Conservation (phyloP, 2,113 vertebrate genomes). For the Protomyctophum bolini region DNA sequence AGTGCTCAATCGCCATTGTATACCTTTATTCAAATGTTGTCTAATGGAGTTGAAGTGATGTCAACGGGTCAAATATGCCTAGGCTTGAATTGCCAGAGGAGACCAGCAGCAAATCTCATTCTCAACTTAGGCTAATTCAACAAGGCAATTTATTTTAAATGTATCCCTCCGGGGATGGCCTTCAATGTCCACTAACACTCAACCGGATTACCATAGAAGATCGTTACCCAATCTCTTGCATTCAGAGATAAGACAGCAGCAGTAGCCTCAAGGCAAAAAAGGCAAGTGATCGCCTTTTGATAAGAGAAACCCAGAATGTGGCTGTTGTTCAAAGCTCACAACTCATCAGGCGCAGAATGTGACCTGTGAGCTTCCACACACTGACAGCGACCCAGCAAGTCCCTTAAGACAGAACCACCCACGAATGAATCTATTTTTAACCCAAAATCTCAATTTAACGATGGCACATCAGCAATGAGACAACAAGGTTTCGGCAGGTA, state of each 20-base stretch:
- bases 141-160: too few relatives aligned
- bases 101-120: not conserved
- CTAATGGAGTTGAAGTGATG: not conserved
- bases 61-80: not conserved
- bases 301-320: not conserved
- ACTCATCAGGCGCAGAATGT: not conserved
- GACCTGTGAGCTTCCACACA: not conserved
- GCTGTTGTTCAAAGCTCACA: not conserved
- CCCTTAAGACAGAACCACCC: not conserved
- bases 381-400: not conserved
- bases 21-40: not conserved
- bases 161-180: not conserved
- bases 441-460: not conserved
- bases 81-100: not conserved
- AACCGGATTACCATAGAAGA: not conserved
- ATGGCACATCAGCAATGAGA: not conserved
- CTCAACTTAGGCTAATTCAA: not conserved
- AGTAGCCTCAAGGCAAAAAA: not conserved
- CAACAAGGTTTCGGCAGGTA: not conserved
- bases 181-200: conserved; percentile 1
- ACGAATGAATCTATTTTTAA: not conserved
- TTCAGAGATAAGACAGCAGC: not conserved
- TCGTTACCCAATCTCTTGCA: not conserved
- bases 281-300: not conserved
- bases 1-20: not conserved